Conservation (phyloP, 2,888 invertebrate genomes). For the Lymantria dispar region DNA sequence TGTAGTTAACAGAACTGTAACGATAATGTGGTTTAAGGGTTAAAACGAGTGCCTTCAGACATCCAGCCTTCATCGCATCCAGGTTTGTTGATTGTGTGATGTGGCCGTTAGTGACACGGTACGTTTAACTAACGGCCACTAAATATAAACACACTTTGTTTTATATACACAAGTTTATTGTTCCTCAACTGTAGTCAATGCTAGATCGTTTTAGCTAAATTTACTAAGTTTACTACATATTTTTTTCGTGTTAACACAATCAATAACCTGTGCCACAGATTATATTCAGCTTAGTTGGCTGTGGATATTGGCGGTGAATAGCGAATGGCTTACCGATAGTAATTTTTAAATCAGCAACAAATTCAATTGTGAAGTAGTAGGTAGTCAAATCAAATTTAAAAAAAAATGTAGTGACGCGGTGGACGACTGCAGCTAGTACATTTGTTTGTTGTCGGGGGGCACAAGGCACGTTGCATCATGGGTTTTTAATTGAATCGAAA, state of each 20-base stretch:
- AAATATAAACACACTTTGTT: neutral
- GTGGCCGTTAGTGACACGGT: constrained; percentile 47
- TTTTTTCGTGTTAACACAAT: constrained; percentile 40
- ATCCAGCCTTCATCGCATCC: constrained; percentile 76
- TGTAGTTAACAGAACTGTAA: constrained; percentile 41
- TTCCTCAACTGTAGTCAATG: constrained; percentile 13
- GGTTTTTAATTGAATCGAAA: constrained; percentile 42
- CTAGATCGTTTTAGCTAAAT: constrained; percentile 23
- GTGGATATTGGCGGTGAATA: constrained; percentile 35
- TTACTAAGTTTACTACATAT: constrained; percentile 9
- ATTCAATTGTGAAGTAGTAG: constrained; percentile 19
- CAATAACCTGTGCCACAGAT: constrained; percentile 41
- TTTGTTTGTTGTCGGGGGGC: constrained; percentile 44
- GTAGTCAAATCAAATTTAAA: constrained; percentile 13
- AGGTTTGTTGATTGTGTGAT: constrained; percentile 70
- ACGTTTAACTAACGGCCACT: neutral
- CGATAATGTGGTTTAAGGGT: constrained; percentile 64
- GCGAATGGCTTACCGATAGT: constrained; percentile 48
- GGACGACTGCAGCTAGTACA: constrained; percentile 25
- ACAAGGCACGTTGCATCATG: constrained; percentile 71
- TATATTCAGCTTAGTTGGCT: constrained; percentile 40
- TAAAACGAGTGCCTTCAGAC: constrained; percentile 79
- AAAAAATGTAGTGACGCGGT: constrained; percentile 16
- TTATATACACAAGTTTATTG: constrained; percentile 12
- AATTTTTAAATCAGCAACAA: constrained; percentile 37